Evolutionary conservation across 2,888 invertebrate species (phyloP).

Genomic region (Sinelater perroti): DNA sequence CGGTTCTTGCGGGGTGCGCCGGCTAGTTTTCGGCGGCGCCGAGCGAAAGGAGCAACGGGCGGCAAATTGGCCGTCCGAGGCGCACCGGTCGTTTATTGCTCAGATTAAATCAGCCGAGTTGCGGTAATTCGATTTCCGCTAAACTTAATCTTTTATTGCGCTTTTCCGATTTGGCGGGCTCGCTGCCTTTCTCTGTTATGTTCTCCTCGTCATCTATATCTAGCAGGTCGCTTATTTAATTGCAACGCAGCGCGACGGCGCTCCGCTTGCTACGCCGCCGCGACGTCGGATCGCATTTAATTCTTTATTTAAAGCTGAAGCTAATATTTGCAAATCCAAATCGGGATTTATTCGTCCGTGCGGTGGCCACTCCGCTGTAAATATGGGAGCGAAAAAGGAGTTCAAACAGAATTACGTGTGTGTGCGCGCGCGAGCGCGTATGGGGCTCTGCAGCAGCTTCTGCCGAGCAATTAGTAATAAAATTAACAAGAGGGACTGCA

Average conservation of each 20-base stretch:
- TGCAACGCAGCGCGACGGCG: no score
- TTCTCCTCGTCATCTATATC: not conserved
- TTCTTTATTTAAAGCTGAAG: not conserved
- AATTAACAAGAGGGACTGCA: not conserved
- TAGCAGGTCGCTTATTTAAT: not conserved
- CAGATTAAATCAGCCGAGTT: constrained; percentile 50
- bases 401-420: constrained; percentile 5
- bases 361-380: not conserved
- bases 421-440: no score
- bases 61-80: constrained; percentile 50
- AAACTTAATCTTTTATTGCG: constrained; percentile 35
- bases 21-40: not conserved
- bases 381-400: constrained; percentile 4
- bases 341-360: not conserved
- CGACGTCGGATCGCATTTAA: not conserved
- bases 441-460: no score
- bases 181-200: not conserved
- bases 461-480: constrained; percentile 13
- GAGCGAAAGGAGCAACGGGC: constrained; percentile 47
- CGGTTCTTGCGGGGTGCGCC: not conserved
- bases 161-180: constrained; percentile 17
- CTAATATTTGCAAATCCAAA: not conserved
- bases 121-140: constrained; percentile 52
- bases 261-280: not conserved
- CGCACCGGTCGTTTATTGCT: constrained; percentile 48